Evolutionary conservation across 1,140 invertebrate genomes (phyloP), one percentile per base, ranked within the genome.

Genomic region (Drosophila yakuba): DNA sequence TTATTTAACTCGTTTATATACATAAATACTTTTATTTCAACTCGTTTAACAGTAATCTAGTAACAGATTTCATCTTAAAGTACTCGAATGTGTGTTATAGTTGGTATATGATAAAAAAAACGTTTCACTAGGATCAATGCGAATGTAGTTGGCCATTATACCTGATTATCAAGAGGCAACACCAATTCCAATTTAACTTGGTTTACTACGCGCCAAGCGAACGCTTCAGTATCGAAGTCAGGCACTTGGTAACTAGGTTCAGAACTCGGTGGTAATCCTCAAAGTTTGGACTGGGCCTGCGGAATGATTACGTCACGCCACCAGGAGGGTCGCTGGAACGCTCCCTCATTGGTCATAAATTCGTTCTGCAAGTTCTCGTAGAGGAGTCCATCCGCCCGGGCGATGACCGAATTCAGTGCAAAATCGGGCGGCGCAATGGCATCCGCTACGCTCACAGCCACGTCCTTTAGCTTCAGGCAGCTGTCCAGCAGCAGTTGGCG

Each of bases 391-490:
- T 98, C 96, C 3, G 96, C 94, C 89, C 94, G 94, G 45, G 96
- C 97, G n/a, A 98, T 93, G 28, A 96, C 95, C n/a, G 97, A 98
- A 91, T 97, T 96, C 8, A 98, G 80, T 39, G 97, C 94, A 91
- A 96, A 98, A 93, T 98, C 98, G 3, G 97, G 95, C 3, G 97
- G 97, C 32, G 97, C 96, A 32, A 98, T 93, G 43, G 95, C 96
- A 93, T 99, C 98, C 1, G 96, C 96, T 12, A 98, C 93, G 36
- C 95, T 93, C 4, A 98, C 95, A 28, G 96, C 94, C 50, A 98
- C 95, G 36, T 94, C 92, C 91, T 97, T 96, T 20, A 98, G 91
- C 35, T 95, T 93, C 12, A 78, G 90, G 90, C 97, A 98, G 23
- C 97, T 86, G 36, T 94, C 91, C 57, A 97, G 84, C 15, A 98